Conservation (phyloP, 2,113 vertebrate species). For the Alligator mississippiensis region DNA sequence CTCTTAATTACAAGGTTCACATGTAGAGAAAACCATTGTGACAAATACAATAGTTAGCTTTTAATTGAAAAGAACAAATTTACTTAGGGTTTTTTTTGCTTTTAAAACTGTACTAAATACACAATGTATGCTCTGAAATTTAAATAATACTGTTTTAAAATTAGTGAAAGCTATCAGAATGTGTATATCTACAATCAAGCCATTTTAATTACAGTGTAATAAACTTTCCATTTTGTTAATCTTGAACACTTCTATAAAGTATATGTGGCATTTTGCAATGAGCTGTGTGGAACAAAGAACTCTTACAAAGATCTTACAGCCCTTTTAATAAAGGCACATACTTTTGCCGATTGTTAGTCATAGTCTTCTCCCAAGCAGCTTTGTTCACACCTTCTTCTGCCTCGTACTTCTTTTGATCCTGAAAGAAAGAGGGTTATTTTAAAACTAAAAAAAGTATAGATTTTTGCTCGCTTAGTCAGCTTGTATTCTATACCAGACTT, state of each 20-base stretch:
- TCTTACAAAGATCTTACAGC: background rate
- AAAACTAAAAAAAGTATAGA: background rate
- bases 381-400: slow-evolving; percentile 89
- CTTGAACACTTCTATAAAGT: background rate
- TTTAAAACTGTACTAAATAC: background rate
- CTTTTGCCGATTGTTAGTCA: slow-evolving; percentile 89
- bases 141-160: background rate
- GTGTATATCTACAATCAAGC: background rate
- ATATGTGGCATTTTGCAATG: background rate
- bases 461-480: background rate
- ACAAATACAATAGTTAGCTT: background rate
- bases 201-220: background rate
- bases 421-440: slow-evolving; percentile 35
- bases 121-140: rapidly evolving
- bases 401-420: slow-evolving; percentile 94
- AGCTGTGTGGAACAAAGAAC: background rate
- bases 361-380: slow-evolving; percentile 93
- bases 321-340: slow-evolving; percentile 66
- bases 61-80: background rate
- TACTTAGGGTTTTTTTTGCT: no score
- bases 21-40: background rate
- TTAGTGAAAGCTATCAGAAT: background rate
- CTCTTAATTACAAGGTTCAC: background rate
- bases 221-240: background rate
- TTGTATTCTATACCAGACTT: background rate